Conservation (phyloP, 2,888 invertebrate genomes). For the Globia sparganii region DNA sequence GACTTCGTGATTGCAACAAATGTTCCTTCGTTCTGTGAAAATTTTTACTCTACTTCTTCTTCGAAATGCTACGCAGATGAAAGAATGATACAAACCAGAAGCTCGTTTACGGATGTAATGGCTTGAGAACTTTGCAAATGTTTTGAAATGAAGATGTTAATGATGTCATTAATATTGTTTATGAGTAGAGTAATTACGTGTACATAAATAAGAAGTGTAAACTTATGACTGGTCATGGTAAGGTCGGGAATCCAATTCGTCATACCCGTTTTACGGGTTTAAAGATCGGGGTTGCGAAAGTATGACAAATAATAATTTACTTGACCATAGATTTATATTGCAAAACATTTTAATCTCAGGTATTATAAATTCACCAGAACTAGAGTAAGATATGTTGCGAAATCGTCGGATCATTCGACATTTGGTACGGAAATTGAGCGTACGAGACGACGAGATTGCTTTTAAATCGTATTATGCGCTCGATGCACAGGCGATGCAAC, state of each 20-base stretch:
- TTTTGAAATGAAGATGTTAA: constrained; percentile 49
- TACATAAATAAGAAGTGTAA: constrained; percentile 34
- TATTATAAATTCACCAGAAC: constrained; percentile 45
- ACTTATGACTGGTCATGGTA: constrained; percentile 25
- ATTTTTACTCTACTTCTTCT: constrained; percentile 56
- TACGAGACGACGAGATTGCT: constrained; percentile 83
- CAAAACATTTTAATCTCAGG: constrained; percentile 29
- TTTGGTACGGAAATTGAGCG: constrained; percentile 86
- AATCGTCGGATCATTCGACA: constrained; percentile 74
- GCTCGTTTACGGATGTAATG: constrained; percentile 44
- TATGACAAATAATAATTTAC: constrained; percentile 8
- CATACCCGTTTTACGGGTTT: constrained; percentile 13
- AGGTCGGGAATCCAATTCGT: constrained; percentile 12
- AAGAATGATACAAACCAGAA: constrained; percentile 61
- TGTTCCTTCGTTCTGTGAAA: constrained; percentile 52
- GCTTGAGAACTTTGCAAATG: constrained; percentile 51
- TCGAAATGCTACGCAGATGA: constrained; percentile 56
- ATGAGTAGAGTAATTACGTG: constrained; percentile 37
- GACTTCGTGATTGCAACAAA: constrained; percentile 38
- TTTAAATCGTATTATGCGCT: constrained; percentile 86
- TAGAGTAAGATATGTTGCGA: constrained; percentile 58
- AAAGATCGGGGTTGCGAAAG: constrained; percentile 25
- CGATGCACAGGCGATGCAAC: constrained; percentile 73
- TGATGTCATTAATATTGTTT: constrained; percentile 43
- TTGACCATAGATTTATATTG: constrained; percentile 26